Conservation (phyloP, 2,888 invertebrate species). For the Cataglyphis livida region DNA sequence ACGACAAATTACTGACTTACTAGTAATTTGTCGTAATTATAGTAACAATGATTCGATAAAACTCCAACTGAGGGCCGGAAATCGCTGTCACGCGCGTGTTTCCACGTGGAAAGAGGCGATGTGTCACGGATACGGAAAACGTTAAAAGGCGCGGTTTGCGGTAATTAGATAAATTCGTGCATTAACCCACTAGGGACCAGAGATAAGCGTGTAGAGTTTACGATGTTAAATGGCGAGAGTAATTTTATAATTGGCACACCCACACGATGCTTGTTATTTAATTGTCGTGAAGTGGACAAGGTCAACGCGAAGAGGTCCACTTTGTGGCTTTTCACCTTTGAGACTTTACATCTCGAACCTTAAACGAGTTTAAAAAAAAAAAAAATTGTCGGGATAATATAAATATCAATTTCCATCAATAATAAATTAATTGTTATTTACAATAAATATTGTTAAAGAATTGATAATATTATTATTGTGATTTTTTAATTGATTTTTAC, state of each 20-base stretch:
- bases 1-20: constrained; percentile 11
- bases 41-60: constrained; percentile 24
- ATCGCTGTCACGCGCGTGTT: constrained; percentile 26
- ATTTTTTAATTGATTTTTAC: not conserved
- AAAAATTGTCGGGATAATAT: not conserved
- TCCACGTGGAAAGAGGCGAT: constrained; percentile 5
- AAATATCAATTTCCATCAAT: not conserved
- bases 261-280: constrained; percentile 78
- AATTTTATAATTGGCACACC: constrained; percentile 82
- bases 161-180: constrained; percentile 64
- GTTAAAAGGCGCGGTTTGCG: constrained; percentile 49
- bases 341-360: not conserved
- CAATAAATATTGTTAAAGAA: not conserved
- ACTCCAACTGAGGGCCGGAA: constrained; percentile 11
- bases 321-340: constrained; percentile 20
- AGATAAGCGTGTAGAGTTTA: constrained; percentile 69
- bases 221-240: constrained; percentile 76
- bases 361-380: not conserved
- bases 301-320: not conserved
- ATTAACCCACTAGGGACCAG: constrained; percentile 58
- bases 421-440: not conserved
- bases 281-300: constrained; percentile 67
- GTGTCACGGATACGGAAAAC: constrained; percentile 37
- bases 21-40: not conserved
- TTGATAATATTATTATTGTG: not conserved